Conservation (phyloP, 2,113 vertebrate species). For the Crocuta crocuta region DNA sequence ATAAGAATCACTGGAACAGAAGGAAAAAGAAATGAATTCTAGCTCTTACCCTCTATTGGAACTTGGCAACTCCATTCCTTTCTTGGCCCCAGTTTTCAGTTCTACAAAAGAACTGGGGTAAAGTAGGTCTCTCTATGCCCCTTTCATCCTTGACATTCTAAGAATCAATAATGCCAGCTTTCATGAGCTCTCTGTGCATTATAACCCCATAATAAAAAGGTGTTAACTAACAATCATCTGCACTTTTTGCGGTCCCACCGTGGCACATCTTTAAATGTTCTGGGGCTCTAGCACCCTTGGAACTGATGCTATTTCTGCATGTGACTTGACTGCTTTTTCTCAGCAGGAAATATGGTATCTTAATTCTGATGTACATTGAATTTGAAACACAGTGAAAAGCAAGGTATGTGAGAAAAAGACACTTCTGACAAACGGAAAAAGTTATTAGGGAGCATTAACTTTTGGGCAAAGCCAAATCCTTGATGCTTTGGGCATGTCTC, state of each 20-base stretch:
- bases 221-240: neutral
- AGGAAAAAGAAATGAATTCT: neutral
- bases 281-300: neutral
- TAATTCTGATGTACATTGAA: neutral
- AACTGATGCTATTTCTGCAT: neutral
- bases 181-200: neutral
- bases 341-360: neutral
- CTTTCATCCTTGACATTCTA: neutral
- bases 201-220: neutral
- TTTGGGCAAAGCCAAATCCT: constrained; percentile 1
- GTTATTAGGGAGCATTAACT: neutral
- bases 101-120: neutral
- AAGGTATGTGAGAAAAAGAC: neutral
- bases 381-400: constrained; percentile 6
- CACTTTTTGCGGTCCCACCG: neutral
- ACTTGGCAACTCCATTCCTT: neutral
- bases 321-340: neutral
- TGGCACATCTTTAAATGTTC: neutral
- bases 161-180: neutral
- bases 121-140: neutral
- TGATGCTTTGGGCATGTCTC: neutral
- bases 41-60: constrained; percentile 5
- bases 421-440: neutral
- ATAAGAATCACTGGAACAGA: neutral
- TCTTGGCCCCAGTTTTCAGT: neutral